Evolutionary conservation across 30 jellyfish, hydroid and myxozoan genomes (phyloP).

Genomic region (Hydractinia echinata): DNA sequence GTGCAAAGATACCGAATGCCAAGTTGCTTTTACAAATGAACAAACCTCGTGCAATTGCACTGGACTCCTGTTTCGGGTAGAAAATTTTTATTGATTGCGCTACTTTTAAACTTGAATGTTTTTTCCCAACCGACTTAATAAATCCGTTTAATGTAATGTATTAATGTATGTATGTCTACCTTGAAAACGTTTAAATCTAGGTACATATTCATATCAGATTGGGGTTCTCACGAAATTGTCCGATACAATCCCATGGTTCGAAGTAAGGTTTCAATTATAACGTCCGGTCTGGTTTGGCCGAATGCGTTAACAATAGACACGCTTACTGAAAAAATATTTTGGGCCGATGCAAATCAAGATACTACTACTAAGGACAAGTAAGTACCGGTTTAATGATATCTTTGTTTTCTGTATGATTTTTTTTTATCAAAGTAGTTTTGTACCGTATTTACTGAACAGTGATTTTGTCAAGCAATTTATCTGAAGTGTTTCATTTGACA

Average conservation of each 20-base stretch:
- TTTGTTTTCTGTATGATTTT: too few species aligned
- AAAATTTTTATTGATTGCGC: neutral
- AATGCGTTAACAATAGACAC: neutral
- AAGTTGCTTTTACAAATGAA: neutral
- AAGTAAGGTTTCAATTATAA: neutral
- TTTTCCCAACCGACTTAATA: too few species aligned
- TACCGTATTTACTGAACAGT: too few species aligned
- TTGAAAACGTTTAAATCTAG: neutral
- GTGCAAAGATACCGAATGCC: neutral
- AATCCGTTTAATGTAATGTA: too few species aligned
- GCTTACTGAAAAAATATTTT: neutral
- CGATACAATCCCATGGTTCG: neutral
- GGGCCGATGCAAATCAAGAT: neutral
- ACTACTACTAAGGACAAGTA: too few species aligned
- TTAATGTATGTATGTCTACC: neutral
- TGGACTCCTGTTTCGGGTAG: slow-evolving; percentile 3
- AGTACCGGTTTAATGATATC: too few species aligned
- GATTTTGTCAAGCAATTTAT: too few species aligned
- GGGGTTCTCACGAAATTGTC: slow-evolving; percentile 5
- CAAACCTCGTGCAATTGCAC: neutral
- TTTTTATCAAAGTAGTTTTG: too few species aligned
- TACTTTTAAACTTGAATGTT: neutral
- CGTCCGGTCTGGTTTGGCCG: neutral
- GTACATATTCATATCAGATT: slow-evolving; percentile 5
- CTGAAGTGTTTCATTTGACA: too few species aligned